These are phyloP conservation scores for Koerneria pararmatus DNA, from an alignment of 2,888 invertebrate species.

Conservation along the genomic window DNA sequence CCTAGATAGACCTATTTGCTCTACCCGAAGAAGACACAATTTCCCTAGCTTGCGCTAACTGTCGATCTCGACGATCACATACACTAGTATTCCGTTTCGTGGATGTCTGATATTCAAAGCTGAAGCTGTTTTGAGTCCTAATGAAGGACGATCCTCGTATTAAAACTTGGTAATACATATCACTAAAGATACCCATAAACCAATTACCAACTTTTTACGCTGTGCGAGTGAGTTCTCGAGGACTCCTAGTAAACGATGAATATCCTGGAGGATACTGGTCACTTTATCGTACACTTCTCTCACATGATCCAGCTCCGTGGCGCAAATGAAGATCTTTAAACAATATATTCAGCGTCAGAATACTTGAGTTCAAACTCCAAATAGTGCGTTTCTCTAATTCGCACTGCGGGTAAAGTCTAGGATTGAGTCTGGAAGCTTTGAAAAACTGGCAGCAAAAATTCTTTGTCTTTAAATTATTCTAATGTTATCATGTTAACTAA, in stretches of 20 bases:
- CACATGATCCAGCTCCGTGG: constrained; percentile 35
- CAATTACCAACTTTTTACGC: not conserved
- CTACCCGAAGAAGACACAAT: no score
- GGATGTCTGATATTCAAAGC: no score
- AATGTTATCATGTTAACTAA: no score
- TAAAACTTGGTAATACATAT: not conserved
- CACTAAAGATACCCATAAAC: not conserved
- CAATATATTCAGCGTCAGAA: constrained; percentile 1
- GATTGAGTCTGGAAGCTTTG: no score
- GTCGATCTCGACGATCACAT: no score
- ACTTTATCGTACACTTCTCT: constrained; percentile 5
- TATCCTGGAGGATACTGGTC: not conserved
- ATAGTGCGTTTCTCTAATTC: not conserved
- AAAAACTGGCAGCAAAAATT: no score
- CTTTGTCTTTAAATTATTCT: no score
- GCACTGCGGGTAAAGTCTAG: not conserved
- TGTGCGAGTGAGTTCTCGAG: not conserved
- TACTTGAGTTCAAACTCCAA: not conserved
- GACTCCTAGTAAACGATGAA: not conserved
- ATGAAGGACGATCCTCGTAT: no score
- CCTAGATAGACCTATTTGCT: no score
- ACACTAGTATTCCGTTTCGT: no score
- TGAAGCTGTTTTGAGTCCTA: no score
- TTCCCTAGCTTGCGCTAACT: no score
- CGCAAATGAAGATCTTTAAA: constrained; percentile 36